phyloP scores from a whole-genome alignment of 2,113 vertebrate genomes.

The Aldabrachelys gigantea region DNA sequence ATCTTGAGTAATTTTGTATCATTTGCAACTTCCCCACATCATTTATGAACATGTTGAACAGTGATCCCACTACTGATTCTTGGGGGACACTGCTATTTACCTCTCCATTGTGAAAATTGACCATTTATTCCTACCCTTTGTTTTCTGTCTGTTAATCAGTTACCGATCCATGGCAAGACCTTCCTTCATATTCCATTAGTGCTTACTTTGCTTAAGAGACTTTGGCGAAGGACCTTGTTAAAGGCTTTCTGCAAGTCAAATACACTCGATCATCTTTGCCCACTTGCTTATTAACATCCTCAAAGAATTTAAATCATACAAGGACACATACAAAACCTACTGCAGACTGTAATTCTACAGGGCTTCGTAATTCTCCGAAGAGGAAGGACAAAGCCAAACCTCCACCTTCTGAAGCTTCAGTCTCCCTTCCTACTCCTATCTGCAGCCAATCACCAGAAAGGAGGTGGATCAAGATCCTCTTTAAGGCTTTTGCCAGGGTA shows the following conservation, averaged over 20 bases:
- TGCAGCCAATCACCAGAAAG: neutral
- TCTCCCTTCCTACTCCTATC: rapidly evolving
- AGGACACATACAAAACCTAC: neutral
- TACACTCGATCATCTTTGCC: neutral
- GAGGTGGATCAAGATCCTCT: neutral
- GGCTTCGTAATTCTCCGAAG: neutral
- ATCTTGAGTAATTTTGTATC: too few relatives aligned
- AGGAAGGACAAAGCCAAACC: neutral
- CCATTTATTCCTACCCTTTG: too few relatives aligned
- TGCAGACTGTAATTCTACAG: neutral
- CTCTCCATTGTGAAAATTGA: too few relatives aligned
- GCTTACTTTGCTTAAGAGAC: neutral
- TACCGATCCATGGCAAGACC: neutral
- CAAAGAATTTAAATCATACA: neutral
- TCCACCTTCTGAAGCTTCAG: neutral
- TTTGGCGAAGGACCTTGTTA: neutral
- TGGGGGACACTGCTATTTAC: too few relatives aligned
- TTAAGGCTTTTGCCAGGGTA: neutral
- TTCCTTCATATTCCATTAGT: neutral
- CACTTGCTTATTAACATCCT: neutral
- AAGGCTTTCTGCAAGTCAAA: neutral
- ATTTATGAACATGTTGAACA: too few relatives aligned
- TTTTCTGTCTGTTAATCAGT: too few relatives aligned
- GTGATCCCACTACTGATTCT: too few relatives aligned
- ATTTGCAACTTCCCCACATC: too few relatives aligned